Evolutionary conservation across 2,113 vertebrate genomes (phyloP), one percentile per base, ranked within the genome.

Genomic region (Ahaetulla prasina): DNA sequence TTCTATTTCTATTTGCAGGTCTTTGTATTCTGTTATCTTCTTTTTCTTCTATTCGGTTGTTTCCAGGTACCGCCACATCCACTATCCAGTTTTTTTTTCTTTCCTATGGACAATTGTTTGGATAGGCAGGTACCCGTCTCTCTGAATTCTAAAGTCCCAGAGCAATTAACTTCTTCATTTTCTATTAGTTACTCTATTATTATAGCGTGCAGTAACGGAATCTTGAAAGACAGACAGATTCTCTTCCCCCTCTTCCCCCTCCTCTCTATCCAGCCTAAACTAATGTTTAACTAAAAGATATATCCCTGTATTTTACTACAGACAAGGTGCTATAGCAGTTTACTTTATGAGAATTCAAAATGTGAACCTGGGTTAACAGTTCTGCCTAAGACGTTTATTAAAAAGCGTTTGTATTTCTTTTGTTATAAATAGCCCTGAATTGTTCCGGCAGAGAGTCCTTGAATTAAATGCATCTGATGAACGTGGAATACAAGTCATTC

Each of bases 381-480:
- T 89, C 4, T 23, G 8, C 10, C 2, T 80, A 55, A 57, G 27
- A 54, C 2, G 25, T 92, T n/a, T 60, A 22, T 50, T 92, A 23
- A 86, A 27, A 89, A 16, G 16, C 27, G n/a, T 18, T 53, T 85
- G 92, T 47, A 92, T 3, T 0, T 91, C 52, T 84, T 20, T 53
- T 96, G 49, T 86, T 50, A 93, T 96, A 93, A 92, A 92, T 94
- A 99, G 99, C 47, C 98, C 98, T 10, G 98, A 99, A 92, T 97
- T 99, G 92, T 99, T 98, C 96, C 97, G 98, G 30, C 98, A 99
- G 94, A 98, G 99, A 95, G 99, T 99, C 93, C 98, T 99, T 85
- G 99, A 99, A 95, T 97, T 99, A 94, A 99, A 99, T 16, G 99
- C 99, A 86, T 99, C 99, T 0, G 99, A 99, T 95, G 99, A 99